Evolutionary conservation across 2,797 vertebrate genomes (phyloP).

Genomic region (Discoglossus pictus): DNA sequence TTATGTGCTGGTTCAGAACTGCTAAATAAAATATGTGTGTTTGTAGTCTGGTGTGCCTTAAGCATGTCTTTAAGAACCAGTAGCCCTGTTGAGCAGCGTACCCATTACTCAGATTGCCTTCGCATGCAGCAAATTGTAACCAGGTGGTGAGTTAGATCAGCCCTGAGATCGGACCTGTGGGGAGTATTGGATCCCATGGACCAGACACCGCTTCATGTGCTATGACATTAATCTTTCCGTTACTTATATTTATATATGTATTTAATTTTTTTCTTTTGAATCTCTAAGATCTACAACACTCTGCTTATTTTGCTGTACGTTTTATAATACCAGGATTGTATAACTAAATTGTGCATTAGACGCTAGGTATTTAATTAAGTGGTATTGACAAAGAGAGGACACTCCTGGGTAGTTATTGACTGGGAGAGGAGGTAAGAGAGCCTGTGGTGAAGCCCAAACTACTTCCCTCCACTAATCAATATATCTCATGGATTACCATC

Average conservation of each 20-base stretch:
- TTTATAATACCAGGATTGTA: conserved; percentile 27
- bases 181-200: conserved; percentile 51
- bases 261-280: conserved; percentile 30
- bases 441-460: conserved; percentile 50
- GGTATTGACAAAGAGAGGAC: conserved; percentile 50
- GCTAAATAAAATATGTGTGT: conserved; percentile 35
- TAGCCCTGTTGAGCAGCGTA: conserved; percentile 46
- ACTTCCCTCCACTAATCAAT: conserved; percentile 50
- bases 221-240: conserved; percentile 48
- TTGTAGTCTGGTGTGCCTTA: conserved; percentile 32
- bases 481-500: conserved; percentile 53
- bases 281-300: background rate
- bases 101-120: conserved; percentile 52
- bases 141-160: conserved; percentile 50
- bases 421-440: conserved; percentile 49
- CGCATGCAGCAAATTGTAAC: conserved; percentile 50
- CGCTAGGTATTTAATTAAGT: conserved; percentile 51
- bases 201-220: conserved; percentile 44
- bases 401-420: conserved; percentile 49
- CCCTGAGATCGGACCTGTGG: conserved; percentile 48
- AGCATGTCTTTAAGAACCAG: conserved; percentile 36
- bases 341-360: conserved; percentile 44
- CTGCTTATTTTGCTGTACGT: background rate
- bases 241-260: conserved; percentile 30
- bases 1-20: conserved; percentile 19